Evolutionary conservation across 1,140 invertebrate genomes (phyloP), one percentile per base, ranked within the genome.

Genomic region (Galleria mellonella): DNA sequence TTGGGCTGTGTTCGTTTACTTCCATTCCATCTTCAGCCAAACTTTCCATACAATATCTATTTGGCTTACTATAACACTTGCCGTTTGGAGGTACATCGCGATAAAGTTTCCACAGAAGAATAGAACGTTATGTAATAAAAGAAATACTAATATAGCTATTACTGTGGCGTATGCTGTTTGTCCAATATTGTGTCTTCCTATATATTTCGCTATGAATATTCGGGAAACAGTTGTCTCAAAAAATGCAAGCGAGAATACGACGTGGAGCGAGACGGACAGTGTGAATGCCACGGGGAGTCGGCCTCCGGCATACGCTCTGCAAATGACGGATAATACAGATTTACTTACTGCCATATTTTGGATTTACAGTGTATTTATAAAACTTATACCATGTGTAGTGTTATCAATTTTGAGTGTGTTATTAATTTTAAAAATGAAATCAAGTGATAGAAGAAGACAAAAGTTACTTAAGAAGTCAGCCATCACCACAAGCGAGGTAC

Each of bases 21-120:
- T 96, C 51, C 94, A 96, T 67, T 92, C 92, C 0, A 90, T 96
- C 62, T 97, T 97, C 71, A 88, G 89, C 5, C 90, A 95, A 67
- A 94, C 96, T 0, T 92, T 92, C 62, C 97, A 98, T 72, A 97
- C 96, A 0, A 93, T 97, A 17, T 96, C 96, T 0, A 97, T 97
- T 47, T 97, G 94, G 91, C 77, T 98, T 49, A 98, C 96, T 0
- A 93, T 98, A 1, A 94, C 94, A 0, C 79, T 98, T 9, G 97
- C 97, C 0, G 90, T 98, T 4, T 98, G 97, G 94, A 88, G 97
- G 10, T 98, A 94, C 72, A 93, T 98, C 13, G 96, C 95, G 0
- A 94, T 98, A 1, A 93, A 91, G 5, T 90, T 92, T 83, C 94
- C 94, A 0, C 93, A 95, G 47, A 89, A 90, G 31, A 94, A 94